Evolutionary conservation across 2,113 vertebrate genomes (phyloP).

Genomic region (Herpailurus yagouaroundi): DNA sequence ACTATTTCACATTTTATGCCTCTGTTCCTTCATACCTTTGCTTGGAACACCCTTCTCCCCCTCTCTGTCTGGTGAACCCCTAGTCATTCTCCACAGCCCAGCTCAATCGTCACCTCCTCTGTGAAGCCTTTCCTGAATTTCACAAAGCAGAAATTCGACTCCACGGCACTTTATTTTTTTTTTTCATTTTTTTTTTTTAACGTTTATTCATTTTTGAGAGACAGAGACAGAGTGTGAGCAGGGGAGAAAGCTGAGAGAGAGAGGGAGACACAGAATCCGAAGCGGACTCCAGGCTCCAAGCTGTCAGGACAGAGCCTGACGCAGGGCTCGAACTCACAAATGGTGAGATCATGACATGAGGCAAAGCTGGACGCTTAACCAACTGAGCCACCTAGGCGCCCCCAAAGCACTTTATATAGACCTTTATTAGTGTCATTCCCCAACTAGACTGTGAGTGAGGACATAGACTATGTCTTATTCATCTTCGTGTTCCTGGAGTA

Average conservation of each 20-base stretch:
- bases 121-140: conserved; percentile 1
- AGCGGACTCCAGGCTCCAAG: too few species aligned
- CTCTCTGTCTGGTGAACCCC: not conserved
- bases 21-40: not conserved
- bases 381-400: too few species aligned
- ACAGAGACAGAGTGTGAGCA: too few species aligned
- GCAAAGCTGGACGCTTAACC: too few species aligned
- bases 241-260: too few species aligned
- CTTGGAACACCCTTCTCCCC: not conserved
- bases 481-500: conserved; percentile 23
- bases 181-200: too few species aligned
- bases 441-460: not conserved
- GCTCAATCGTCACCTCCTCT: not conserved
- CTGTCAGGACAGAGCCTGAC: too few species aligned
- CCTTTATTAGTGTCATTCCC: not conserved
- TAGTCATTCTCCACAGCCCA: not conserved
- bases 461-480: not conserved
- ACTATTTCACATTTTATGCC: not conserved
- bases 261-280: too few species aligned
- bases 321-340: too few species aligned
- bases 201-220: too few species aligned
- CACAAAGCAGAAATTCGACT: not conserved
- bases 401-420: not conserved
- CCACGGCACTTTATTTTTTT: not conserved
- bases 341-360: too few species aligned